Evolutionary conservation across 2,888 invertebrate genomes (phyloP), one percentile per base, ranked within the genome.

Genomic region (Chrysolina oricalcia): DNA sequence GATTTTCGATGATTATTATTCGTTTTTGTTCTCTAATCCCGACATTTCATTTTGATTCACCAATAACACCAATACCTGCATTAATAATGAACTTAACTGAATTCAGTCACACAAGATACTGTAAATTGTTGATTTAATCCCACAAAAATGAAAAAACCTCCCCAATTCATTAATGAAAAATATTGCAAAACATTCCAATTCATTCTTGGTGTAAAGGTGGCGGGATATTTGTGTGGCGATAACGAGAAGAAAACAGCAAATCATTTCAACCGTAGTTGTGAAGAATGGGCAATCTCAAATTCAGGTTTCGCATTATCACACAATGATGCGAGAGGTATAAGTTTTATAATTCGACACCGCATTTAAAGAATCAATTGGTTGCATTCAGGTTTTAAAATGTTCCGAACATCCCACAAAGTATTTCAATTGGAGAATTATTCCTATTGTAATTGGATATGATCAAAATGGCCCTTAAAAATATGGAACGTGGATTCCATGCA

Each of bases 291-390:
- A 19, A 19, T 53, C 53, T 53, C 53, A 53, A 53, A 21, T 53
- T 53, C 53, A 53, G 21, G 21, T 21, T 21, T 4, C 11, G 19
- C 50, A 53, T 4, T 21, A 21, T 21, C 10, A 19, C 21, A 21
- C 19, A 53, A 19, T 11, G 53, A 19, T 53, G 15, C 19, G 53
- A 53, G 21, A 10, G 19, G 53, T 53, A 21, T 21, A 11, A 53
- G 53, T 66, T 66, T 66, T 17, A 66, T 48, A 66, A 66, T 66
- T 46, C 23, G 65, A 66, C 65, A 66, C 65, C 46, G 4, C 65
- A 66, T 43, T 66, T 66, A 66, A 66, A 66, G 65, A 66, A 66
- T 66, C 48, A 66, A 66, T 66, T 66, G 65, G 65, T 66, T 23
- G 43, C n/a, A 66, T 66, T 66, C 65, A 66, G 21, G 65, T 66